A percentile compares a stretch with the other conserved stretches of the same genome.
Evolutionary conservation across 2,113 vertebrate species (phyloP).

Genomic region (Sapayoa aenigma): DNA sequence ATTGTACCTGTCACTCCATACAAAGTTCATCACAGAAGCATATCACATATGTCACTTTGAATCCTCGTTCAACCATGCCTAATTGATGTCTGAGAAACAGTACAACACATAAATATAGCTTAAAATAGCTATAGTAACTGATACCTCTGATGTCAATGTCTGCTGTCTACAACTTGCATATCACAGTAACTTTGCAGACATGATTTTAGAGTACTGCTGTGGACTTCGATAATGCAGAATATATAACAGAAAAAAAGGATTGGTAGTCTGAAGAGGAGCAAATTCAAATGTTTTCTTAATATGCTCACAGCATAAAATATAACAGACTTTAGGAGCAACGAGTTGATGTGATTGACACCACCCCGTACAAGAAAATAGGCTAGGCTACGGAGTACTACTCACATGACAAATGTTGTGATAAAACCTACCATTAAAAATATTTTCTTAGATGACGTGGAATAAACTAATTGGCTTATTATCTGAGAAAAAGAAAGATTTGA

Average conservation of each 20-base stretch:
- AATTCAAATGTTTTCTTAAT: not conserved
- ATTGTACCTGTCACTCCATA: not conserved
- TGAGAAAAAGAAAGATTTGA: not conserved
- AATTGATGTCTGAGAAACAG: not conserved
- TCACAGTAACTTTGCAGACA: not conserved
- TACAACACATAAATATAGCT: not conserved
- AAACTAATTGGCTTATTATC: not conserved
- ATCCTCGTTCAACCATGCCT: not conserved
- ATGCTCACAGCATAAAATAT: not conserved
- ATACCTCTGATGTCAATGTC: not conserved
- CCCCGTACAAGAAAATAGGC: not conserved
- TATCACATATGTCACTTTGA: not conserved
- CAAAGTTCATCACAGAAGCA: not conserved
- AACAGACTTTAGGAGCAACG: not conserved
- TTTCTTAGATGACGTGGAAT: not conserved
- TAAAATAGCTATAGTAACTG: not conserved
- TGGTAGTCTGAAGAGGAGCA: not conserved
- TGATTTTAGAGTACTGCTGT: not conserved
- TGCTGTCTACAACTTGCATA: not conserved
- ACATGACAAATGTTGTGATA: not conserved
- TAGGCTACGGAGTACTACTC: not conserved
- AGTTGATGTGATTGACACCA: not conserved
- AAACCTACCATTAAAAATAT: not conserved
- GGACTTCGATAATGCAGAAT: not conserved
- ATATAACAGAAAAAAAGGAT: not conserved